Percentiles rank a stretch among this genome's conserved stretches.
Evolutionary conservation across 2,888 invertebrate genomes (phyloP).

Genomic region (Phengaris alcon): DNA sequence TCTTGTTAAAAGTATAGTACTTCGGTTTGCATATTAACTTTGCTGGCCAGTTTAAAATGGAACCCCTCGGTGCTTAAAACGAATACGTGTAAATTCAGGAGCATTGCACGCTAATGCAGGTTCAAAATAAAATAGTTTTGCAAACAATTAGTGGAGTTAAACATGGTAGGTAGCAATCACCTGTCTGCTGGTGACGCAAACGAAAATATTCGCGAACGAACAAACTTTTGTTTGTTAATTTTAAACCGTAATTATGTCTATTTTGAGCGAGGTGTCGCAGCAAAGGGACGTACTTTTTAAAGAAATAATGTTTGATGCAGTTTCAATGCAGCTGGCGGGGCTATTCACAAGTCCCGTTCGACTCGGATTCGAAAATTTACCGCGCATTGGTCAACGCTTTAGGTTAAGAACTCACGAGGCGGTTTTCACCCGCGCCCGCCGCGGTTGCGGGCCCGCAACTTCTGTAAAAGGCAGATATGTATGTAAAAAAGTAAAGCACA

Average conservation of each 20-base stretch:
- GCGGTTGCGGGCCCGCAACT: too few relatives aligned
- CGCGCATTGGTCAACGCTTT: too few relatives aligned
- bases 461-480: too few relatives aligned
- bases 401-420: too few relatives aligned
- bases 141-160: constrained; percentile 71
- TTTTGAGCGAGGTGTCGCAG: background rate
- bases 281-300: background rate
- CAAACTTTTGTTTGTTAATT: background rate
- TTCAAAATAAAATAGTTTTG: constrained; percentile 47
- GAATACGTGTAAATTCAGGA: constrained; percentile 27
- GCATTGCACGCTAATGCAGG: constrained; percentile 33
- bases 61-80: constrained; percentile 35
- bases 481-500: too few relatives aligned
- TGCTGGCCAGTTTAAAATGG: constrained; percentile 43
- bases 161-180: constrained; percentile 47
- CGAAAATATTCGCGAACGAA: background rate
- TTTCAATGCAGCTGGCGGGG: too few relatives aligned
- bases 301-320: background rate
- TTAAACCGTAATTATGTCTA: background rate
- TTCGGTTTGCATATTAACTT: constrained; percentile 54
- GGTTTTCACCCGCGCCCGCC: too few relatives aligned
- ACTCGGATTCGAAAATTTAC: too few relatives aligned
- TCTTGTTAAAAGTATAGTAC: constrained; percentile 57
- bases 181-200: constrained; percentile 26
- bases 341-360: too few relatives aligned